A percentile compares a stretch with the other conserved stretches of the same genome.
Conservation (phyloP, 1,140 invertebrate genomes). For the Neocloeon triangulifer region DNA sequence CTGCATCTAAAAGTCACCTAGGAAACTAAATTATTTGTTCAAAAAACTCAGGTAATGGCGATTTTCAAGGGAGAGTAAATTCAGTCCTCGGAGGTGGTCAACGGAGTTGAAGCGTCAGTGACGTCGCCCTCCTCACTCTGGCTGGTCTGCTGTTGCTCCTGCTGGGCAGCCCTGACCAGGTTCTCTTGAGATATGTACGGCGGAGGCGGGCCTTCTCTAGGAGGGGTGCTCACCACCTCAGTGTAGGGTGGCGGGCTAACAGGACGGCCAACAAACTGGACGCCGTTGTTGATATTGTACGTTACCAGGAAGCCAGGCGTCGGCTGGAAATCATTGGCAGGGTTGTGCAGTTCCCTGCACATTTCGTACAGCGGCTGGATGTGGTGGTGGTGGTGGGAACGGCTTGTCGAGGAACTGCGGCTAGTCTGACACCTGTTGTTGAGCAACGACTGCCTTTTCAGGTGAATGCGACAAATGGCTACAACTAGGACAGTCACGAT, state of each 20-base stretch:
- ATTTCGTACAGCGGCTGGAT: constrained; percentile 11
- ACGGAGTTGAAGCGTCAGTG: too few species aligned
- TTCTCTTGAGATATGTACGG: constrained; percentile 26
- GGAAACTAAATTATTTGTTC: too few species aligned
- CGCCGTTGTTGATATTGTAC: constrained; percentile 22
- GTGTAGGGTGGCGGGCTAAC: constrained; percentile 28
- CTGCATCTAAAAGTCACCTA: too few species aligned
- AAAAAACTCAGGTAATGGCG: too few species aligned
- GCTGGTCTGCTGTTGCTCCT: too few species aligned
- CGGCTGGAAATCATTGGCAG: constrained; percentile 11
- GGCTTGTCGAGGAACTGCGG: not conserved
- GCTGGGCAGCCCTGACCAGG: too few species aligned
- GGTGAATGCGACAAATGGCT: constrained; percentile 20
- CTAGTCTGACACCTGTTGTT: not conserved
- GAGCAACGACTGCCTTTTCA: constrained; percentile 13
- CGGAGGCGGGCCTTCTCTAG: constrained; percentile 26
- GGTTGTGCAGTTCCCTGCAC: too few species aligned
- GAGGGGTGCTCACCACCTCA: constrained; percentile 22
- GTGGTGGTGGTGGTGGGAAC: constrained; percentile 4
- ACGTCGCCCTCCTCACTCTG: too few species aligned
- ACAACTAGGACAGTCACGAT: constrained; percentile 20
- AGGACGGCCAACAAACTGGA: constrained; percentile 18
- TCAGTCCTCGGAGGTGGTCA: too few species aligned
- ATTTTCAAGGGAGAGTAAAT: too few species aligned
- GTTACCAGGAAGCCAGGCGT: constrained; percentile 15